Evolutionary conservation across 1,140 invertebrate species (phyloP), one percentile per base, ranked within the genome.

Genomic region (Dreissena polymorpha): DNA sequence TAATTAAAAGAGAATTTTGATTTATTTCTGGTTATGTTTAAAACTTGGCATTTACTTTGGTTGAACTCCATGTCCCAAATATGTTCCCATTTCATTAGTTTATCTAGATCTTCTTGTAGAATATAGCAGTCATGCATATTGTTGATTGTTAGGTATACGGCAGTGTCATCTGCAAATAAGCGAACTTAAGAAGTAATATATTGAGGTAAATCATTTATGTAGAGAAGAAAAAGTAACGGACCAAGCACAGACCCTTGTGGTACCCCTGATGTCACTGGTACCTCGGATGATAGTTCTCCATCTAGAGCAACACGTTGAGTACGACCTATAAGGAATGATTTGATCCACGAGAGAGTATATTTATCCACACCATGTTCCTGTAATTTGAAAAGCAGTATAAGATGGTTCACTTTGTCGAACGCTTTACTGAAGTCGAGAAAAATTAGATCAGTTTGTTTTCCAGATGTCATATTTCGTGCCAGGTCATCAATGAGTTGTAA

Each of bases 21-120:
- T 39, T 39, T 39, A 39, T 39, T 39, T 39, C 39, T 39, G 39
- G 39, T 39, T 39, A 39, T 39, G 49, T 79, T 51, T 27, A 79
- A 39, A 57, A 79, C 67, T 70, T 77, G 63, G 18, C 65, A 79
- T 39, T 79, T 79, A 49, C 23, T 57, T 14, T 64, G 76, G 23
- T 79, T 79, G 39, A 69, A 79, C 57, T 79, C 76, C 49, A 69
- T 79, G 25, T 77, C 60, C 25, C 60, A 77, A 6, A 23, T 0
- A 21, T 27, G 25, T 57, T 79, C 65, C 76, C 76, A 79, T 25
- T 50, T n/a, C n/a, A 25, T 14, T 23, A 69, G 50, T 57, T 79
- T 79, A 23, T 53, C 25, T 18, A 82, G 74, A 39, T 85, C 78
- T 27, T 65, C 21, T 83, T 83, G 84, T n/a, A 86, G 23, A 49